A percentile compares a stretch with the other conserved stretches of the same genome.
Evolutionary conservation across 2,888 invertebrate species (phyloP).

Genomic region (Actias luna): DNA sequence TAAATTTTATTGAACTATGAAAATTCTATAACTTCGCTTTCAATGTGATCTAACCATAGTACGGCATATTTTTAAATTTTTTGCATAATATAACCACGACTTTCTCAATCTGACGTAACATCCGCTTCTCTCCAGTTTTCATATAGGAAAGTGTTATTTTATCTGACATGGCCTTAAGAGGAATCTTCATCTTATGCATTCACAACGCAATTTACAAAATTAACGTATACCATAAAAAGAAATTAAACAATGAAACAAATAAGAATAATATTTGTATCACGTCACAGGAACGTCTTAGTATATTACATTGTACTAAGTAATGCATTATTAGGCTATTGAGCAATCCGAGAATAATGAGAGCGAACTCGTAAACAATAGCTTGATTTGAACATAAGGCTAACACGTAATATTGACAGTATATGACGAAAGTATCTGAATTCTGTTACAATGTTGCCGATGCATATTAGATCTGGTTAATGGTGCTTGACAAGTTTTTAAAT

Average conservation of each 20-base stretch:
- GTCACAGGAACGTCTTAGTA: conserved; percentile 16
- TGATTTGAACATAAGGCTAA: conserved; percentile 9
- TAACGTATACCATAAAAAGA: background rate
- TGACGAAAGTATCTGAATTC: conserved; percentile 6
- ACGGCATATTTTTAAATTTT: conserved; percentile 5
- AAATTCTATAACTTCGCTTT: conserved; percentile 1
- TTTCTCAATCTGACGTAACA: conserved; percentile 7
- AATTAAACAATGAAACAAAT: background rate
- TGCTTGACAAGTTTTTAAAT: too few relatives aligned
- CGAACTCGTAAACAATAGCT: conserved; percentile 15
- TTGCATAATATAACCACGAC: conserved; percentile 4
- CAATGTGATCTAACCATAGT: background rate
- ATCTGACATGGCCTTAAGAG: background rate
- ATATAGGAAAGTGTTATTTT: conserved; percentile 2
- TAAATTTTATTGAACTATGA: background rate
- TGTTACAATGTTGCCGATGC: background rate
- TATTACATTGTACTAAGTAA: background rate
- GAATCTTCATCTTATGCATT: background rate
- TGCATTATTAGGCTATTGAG: conserved; percentile 12
- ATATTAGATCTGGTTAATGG: background rate
- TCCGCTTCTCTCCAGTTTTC: conserved; percentile 11
- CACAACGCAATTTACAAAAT: background rate
- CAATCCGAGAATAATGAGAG: conserved; percentile 16
- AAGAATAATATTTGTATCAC: background rate
- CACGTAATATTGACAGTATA: conserved; percentile 10